Conservation (phyloP, 2,113 vertebrate species). For the Alosa alosa region DNA sequence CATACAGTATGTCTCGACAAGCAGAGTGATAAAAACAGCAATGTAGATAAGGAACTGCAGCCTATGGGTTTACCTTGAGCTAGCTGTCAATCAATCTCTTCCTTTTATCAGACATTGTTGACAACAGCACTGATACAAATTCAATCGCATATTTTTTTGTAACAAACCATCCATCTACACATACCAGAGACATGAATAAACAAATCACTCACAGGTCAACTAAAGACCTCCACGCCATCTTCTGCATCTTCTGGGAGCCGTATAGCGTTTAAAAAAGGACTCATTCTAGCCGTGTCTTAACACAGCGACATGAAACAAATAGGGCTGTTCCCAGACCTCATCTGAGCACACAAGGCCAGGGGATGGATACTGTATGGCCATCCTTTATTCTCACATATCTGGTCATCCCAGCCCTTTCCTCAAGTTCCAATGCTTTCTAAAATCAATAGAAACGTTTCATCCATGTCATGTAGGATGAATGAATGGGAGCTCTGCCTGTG, state of each 20-base stretch:
- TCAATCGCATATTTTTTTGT: neutral
- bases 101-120: neutral
- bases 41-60: neutral
- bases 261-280: neutral
- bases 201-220: neutral
- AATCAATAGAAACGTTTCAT: constrained; percentile 18
- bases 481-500: neutral
- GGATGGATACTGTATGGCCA: neutral
- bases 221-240: neutral
- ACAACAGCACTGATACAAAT: neutral
- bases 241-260: neutral
- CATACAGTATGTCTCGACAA: neutral
- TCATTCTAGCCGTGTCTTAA: neutral
- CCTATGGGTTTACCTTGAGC: neutral
- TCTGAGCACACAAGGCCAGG: neutral
- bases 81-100: neutral
- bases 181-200: neutral
- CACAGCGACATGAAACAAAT: neutral
- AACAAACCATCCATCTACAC: neutral
- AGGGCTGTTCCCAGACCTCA: neutral
- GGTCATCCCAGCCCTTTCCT: neutral
- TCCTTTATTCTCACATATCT: neutral
- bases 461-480: neutral
- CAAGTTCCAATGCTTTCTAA: neutral
- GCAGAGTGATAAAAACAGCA: neutral